Evolutionary conservation across 2,113 vertebrate genomes (phyloP), one percentile per base, ranked within the genome.

Genomic region (Epinephelus lanceolatus): DNA sequence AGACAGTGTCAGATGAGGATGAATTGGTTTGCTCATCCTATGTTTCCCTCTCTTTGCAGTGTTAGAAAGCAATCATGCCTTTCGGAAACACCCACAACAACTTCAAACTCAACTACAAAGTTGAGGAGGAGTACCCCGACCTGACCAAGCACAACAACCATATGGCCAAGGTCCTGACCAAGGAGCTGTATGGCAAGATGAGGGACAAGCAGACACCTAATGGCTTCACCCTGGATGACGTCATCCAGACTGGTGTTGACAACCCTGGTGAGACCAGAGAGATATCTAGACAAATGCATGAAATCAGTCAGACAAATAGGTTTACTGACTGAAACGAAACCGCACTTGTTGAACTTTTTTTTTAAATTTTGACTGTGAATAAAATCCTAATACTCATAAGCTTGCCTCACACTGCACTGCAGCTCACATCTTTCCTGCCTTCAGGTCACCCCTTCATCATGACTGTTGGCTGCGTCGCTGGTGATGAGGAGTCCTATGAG

Each of bases 361-460:
- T 30, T 30, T 30, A 1, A 30, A 5, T 30, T 30, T 30, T 30
- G 30, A 30, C 30, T 30, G 30, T 30, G 30, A 30, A 30, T 30
- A 30, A 30, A 30, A 30, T 30, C 30, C 30, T 30, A 30, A 30
- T 30, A 30, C 30, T 4, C 30, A 30, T 30, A 30, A 30, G 30
- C 30, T 30, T 30, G 40, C 40, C n/a, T 56, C 23, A 37, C 47
- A 33, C 13, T 8, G 15, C 8, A 55, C 37, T 40, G 10, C 11
- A 52, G 13, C 23, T 5, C 25, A 30, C 21, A 59, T 59, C 30
- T 69, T 47, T 18, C 27, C 42, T 45, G 13, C 61, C 60, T 56
- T 40, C 84, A 98, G 97, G 97, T 86, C 97, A 98, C 92, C 97
- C 97, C 83, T 98, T 96, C 96, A 98, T 98, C 96, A 98, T 98